Conservation (phyloP, 2,113 vertebrate genomes). For the Carollia perspicillata region DNA sequence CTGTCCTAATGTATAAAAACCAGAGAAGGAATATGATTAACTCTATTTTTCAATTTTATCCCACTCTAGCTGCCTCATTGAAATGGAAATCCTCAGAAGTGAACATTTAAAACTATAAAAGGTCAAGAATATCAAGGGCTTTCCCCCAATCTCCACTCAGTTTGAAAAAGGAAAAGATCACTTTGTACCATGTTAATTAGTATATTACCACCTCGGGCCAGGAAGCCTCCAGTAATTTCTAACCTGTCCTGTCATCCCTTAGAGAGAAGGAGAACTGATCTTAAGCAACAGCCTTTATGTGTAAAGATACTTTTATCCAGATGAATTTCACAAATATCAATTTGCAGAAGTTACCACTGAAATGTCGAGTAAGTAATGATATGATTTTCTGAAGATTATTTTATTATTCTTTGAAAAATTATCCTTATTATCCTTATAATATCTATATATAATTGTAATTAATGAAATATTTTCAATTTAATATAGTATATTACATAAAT, state of each 20-base stretch:
- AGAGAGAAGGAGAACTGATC: neutral
- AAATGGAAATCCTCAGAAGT: too few species aligned
- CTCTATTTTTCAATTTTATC: too few species aligned
- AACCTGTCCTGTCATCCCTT: neutral
- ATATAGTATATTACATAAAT: neutral
- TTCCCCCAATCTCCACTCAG: too few species aligned
- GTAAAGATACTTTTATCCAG: neutral
- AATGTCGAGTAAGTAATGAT: neutral
- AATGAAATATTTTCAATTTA: neutral
- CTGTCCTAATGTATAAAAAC: too few species aligned
- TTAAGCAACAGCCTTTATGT: neutral
- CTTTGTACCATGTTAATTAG: too few species aligned
- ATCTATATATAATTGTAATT: neutral
- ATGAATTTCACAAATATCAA: neutral
- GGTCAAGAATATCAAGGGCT: too few species aligned
- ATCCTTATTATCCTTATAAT: neutral
- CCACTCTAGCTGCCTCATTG: too few species aligned
- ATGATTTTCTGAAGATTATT: neutral
- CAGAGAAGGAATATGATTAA: too few species aligned
- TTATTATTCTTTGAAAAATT: neutral
- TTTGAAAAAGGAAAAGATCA: too few species aligned
- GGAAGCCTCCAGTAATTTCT: neutral
- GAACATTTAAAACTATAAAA: too few species aligned
- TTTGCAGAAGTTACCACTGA: conserved; percentile 3
- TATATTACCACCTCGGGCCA: neutral